phyloP scores from a whole-genome alignment of 1,140 invertebrate genomes.

The Neodiprion fabricii region DNA sequence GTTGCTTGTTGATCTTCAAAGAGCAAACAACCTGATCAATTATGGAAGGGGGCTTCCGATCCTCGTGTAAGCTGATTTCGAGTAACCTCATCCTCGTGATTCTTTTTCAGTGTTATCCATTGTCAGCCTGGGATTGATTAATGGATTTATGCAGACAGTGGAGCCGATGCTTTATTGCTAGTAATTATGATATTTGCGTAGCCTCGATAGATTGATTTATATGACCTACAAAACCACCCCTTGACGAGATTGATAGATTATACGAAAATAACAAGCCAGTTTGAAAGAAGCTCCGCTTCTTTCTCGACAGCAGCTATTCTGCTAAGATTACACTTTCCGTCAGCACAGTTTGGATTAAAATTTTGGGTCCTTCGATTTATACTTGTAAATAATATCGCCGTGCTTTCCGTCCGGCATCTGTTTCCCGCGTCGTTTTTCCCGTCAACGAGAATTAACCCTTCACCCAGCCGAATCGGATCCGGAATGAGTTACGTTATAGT shows the following conservation, averaged over 20 bases:
- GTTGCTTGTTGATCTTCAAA: neutral
- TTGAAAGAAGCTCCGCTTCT: neutral
- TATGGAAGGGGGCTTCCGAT: neutral
- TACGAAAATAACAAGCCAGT: neutral
- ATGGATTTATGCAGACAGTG: neutral
- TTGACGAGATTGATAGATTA: neutral
- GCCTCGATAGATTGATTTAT: neutral
- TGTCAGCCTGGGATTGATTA: neutral
- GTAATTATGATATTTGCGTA: conserved; percentile 7
- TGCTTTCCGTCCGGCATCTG: neutral
- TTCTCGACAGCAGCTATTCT: neutral
- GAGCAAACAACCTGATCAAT: neutral
- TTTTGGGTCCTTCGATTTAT: neutral
- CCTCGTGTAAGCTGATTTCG: neutral
- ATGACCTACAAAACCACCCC: neutral
- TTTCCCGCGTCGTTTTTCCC: neutral
- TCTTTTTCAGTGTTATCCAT: conserved; percentile 1
- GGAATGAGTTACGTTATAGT: neutral
- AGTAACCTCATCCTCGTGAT: neutral
- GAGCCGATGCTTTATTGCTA: neutral
- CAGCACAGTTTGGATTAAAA: neutral
- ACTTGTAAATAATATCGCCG: neutral
- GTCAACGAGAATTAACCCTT: neutral
- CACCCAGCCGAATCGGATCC: neutral
- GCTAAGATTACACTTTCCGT: neutral